Evolutionary conservation across 2,888 invertebrate species (phyloP).

Genomic region (Nasonovia ribisnigri): DNA sequence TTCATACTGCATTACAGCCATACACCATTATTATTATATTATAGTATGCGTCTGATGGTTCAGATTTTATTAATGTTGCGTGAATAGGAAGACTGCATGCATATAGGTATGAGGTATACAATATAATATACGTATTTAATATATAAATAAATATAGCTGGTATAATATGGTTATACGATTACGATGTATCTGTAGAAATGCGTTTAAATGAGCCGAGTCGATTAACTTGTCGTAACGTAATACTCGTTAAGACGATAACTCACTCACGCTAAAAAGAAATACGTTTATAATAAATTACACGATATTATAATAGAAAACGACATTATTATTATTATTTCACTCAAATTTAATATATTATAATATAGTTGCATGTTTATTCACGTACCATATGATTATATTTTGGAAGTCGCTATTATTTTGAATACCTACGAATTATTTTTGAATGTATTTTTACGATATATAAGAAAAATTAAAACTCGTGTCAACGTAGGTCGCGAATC

Average conservation of each 20-base stretch:
- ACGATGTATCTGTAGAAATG: slow-evolving; percentile 20
- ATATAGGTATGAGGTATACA: background rate
- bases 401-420: background rate
- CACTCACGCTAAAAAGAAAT: slow-evolving; percentile 16
- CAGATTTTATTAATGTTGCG: slow-evolving; percentile 40
- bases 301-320: background rate
- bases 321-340: background rate
- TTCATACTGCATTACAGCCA: background rate
- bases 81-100: slow-evolving; percentile 19
- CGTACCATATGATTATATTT: background rate
- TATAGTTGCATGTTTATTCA: background rate
- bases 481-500: background rate
- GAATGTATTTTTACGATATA: background rate
- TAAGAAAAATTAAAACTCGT: background rate
- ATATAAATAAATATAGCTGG: background rate
- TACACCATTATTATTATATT: background rate
- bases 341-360: background rate
- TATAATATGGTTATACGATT: background rate
- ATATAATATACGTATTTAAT: background rate
- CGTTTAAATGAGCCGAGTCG: slow-evolving; percentile 13
- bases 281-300: background rate
- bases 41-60: background rate
- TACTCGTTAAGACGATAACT: slow-evolving; percentile 15
- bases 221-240: slow-evolving; percentile 35
- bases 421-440: background rate